Conservation (phyloP, 2,888 invertebrate genomes). For the Globia sparganii region DNA sequence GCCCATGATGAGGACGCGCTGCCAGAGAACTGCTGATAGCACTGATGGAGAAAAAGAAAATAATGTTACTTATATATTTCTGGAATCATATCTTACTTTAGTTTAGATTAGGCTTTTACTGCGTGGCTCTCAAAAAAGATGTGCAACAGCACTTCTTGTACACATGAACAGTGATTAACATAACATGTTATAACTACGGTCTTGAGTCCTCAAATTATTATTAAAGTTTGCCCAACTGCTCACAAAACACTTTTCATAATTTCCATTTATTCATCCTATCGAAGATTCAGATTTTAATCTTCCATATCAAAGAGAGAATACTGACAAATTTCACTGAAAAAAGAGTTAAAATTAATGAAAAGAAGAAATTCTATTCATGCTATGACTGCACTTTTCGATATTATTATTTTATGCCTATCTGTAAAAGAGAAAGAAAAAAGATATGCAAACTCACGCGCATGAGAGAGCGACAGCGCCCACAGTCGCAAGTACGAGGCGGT, state of each 20-base stretch:
- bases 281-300: neutral
- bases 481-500: constrained; percentile 97
- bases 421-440: neutral
- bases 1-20: constrained; percentile 92
- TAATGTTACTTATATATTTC: neutral
- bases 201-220: neutral
- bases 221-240: neutral
- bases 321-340: neutral
- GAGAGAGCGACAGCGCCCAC: constrained; percentile 97
- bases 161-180: neutral
- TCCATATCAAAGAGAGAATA: neutral
- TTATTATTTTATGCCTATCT: neutral
- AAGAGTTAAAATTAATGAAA: neutral
- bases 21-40: constrained; percentile 95
- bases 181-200: neutral
- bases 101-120: neutral
- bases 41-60: constrained; percentile 84
- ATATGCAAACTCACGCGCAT: constrained; percentile 92
- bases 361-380: neutral
- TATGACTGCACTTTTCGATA: neutral
- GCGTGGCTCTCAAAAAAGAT: neutral
- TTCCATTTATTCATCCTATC: neutral
- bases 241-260: neutral
- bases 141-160: neutral
- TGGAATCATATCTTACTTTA: neutral